Conservation (phyloP, 2,888 invertebrate species). For the Aproaerema taeniolella region DNA sequence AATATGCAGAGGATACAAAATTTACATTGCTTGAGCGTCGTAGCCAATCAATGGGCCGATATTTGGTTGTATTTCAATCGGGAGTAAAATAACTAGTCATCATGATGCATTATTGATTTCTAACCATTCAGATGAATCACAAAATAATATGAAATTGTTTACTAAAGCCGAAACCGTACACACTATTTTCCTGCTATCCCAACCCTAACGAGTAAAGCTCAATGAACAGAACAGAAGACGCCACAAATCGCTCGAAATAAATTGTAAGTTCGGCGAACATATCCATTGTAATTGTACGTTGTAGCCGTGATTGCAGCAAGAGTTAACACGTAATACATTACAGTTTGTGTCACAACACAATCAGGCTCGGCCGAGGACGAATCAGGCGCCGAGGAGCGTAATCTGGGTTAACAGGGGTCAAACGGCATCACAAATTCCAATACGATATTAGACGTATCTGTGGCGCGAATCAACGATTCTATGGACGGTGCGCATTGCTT, state of each 20-base stretch:
- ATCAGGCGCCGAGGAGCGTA: constrained; percentile 79
- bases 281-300: constrained; percentile 68
- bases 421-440: constrained; percentile 84
- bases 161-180: too few species aligned
- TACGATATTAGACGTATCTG: constrained; percentile 79
- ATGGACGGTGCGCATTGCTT: constrained; percentile 41
- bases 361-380: constrained; percentile 73
- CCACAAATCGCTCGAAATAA: constrained; percentile 45
- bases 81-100: too few species aligned
- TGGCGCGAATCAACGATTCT: constrained; percentile 72
- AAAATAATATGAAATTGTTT: too few species aligned
- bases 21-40: too few species aligned
- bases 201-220: constrained; percentile 4
- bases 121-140: too few species aligned
- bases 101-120: too few species aligned
- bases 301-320: constrained; percentile 74
- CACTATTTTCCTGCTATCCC: too few species aligned
- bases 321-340: constrained; percentile 78
- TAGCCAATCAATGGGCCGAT: too few species aligned
- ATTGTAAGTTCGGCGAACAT: constrained; percentile 65
- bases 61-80: too few species aligned
- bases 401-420: constrained; percentile 87
- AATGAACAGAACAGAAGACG: constrained; percentile 5
- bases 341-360: constrained; percentile 78
- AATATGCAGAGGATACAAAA: too few species aligned